Percentiles rank a stretch among this genome's conserved stretches.
Conservation (phyloP, 2,797 vertebrate genomes). For the Dryobates pubescens region DNA sequence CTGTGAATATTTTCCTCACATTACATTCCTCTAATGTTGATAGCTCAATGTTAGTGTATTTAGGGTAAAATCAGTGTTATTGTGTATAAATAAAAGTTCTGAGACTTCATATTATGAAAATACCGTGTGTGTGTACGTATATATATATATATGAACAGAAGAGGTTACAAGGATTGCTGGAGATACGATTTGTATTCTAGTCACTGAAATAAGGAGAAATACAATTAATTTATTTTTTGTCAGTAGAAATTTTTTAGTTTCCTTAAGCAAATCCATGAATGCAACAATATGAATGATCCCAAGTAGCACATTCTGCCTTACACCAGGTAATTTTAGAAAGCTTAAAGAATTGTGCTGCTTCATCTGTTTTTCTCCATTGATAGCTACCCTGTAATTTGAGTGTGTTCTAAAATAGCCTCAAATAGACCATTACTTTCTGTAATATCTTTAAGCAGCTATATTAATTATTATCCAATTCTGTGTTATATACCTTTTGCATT, state of each 20-base stretch:
- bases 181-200: neutral
- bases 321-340: neutral
- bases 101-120: neutral
- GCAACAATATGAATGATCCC: neutral
- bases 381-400: neutral
- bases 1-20: neutral
- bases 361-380: neutral
- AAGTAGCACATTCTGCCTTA: neutral
- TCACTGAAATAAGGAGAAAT: neutral
- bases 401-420: neutral
- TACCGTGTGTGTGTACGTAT: neutral
- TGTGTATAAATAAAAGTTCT: neutral
- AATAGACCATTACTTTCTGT: neutral
- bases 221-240: neutral
- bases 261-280: neutral
- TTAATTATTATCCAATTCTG: neutral
- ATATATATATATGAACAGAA: neutral
- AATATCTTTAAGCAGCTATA: neutral
- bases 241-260: neutral
- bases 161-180: neutral
- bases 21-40: neutral
- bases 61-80: neutral
- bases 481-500: neutral
- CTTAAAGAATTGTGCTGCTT: neutral
- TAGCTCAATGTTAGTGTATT: neutral